Evolutionary conservation across 2,113 vertebrate genomes (phyloP).

Genomic region (Vulpes vulpes): DNA sequence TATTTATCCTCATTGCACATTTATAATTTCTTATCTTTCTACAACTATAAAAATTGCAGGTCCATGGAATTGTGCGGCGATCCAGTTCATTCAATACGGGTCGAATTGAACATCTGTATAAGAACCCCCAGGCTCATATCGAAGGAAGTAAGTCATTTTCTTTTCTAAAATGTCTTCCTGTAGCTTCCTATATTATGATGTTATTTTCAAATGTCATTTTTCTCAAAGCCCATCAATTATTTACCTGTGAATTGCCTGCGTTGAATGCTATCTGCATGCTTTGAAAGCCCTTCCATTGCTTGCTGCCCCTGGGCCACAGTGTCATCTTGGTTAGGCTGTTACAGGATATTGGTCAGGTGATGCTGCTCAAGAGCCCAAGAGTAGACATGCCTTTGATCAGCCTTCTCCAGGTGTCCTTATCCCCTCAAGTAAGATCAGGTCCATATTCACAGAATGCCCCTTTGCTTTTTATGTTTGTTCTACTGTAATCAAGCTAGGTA

Average conservation of each 20-base stretch:
- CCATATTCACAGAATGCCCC: background rate
- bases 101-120: slow-evolving; percentile 98
- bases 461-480: background rate
- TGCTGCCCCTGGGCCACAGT: background rate
- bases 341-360: background rate
- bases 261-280: background rate
- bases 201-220: slow-evolving; percentile 37
- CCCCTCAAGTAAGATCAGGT: background rate
- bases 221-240: background rate
- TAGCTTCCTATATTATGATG: background rate
- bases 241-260: background rate
- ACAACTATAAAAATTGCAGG: slow-evolving; percentile 85
- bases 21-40: slow-evolving; percentile 49
- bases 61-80: slow-evolving; percentile 97
- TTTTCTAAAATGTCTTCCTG: slow-evolving; percentile 19
- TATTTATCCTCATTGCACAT: background rate
- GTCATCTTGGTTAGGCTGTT: background rate
- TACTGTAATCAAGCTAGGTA: slow-evolving; percentile 20
- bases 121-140: slow-evolving; percentile 95
- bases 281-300: background rate
- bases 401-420: background rate
- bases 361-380: background rate
- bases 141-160: slow-evolving; percentile 95
- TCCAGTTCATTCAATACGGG: slow-evolving; percentile 99
- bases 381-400: background rate